Base-by-base conservation (phyloP, 2,113 vertebrate genomes). In the Lipophrys pholis region DNA sequence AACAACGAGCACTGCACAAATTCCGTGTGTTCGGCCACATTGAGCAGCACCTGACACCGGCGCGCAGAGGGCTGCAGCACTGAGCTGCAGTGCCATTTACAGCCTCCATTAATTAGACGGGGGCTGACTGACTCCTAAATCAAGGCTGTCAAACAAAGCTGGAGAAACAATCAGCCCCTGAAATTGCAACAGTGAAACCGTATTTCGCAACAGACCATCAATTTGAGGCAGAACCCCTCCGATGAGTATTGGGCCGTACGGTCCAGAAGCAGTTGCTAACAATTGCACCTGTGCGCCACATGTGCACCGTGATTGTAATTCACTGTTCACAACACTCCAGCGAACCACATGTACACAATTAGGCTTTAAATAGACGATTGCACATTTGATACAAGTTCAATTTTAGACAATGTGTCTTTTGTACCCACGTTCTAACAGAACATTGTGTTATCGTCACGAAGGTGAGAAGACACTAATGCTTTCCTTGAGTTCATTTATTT, bases 141-240 rank as follows among this genome's bases (percentile, higher is more conserved):
- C 30, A 61, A 40, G 1, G 7, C 43, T 53, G 70, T 74, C 68
- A 35, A 46, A 45, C 36, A 14, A 6, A 49, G 14, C 41, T 58
- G 56, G 43, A 16, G 65, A 77, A 83, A 66, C 12, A 75, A 4
- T 62, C 39, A 41, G 14, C 11, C 48, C 11, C 16, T 21, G 40
- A 83, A 56, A 78, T 40, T 77, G 39, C 51, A 69, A 67, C 49
- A 80, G 38, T 15, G 62, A 63, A 49, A 35, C 10, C 8, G 9
- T 30, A 68, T 71, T 85, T 58, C 16, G 39, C 40, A 68, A 69
- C 56, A 76, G 65, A 53, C 35, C 51, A 54, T 66, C 36, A 10
- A 67, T 67, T 53, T 54, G 17, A 56, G 53, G 43, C 67, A 77
- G 40, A 59, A 5, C 52, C 17, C 12, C n/a, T 36, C 3, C 16